Conservation (phyloP, 2,888 invertebrate species). For the Pristionchus arcanus region DNA sequence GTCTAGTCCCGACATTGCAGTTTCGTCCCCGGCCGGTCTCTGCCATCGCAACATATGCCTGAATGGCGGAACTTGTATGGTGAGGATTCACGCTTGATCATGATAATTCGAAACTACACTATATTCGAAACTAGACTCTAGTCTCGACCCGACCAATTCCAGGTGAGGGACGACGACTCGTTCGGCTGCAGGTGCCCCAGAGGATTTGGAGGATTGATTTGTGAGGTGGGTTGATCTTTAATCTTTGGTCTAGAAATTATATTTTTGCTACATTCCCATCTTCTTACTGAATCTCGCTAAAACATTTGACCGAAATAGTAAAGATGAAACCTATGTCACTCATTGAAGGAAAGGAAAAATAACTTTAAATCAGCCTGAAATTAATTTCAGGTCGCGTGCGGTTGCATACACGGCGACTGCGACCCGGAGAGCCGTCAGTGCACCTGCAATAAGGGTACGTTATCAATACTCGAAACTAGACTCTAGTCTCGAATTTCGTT, state of each 20-base stretch:
- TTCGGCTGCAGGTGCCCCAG: constrained; percentile 54
- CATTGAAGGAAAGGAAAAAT: not conserved
- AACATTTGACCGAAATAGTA: not conserved
- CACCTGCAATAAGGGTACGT: constrained; percentile 26
- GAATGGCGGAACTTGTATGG: constrained; percentile 70
- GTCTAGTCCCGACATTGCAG: constrained; percentile 43
- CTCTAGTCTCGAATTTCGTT: not conserved
- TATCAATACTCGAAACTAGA: not conserved
- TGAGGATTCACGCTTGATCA: not conserved
- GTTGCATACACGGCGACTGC: constrained; percentile 53
- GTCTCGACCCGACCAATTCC: too few species aligned
- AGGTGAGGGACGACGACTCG: constrained; percentile 62
- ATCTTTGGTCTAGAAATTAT: not conserved
- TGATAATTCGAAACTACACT: too few species aligned
- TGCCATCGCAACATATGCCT: constrained; percentile 70
- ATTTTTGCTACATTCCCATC: not conserved
- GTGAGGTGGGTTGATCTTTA: constrained; percentile 41
- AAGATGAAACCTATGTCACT: not conserved
- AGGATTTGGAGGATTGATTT: constrained; percentile 54
- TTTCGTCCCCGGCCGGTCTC: constrained; percentile 52
- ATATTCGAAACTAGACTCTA: too few species aligned
- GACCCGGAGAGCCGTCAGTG: constrained; percentile 46
- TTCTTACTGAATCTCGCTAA: not conserved
- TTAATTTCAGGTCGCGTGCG: constrained; percentile 45
- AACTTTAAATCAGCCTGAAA: not conserved